Evolutionary conservation across 1,140 invertebrate genomes (phyloP).

Genomic region (Polypedilum vanderplanki): DNA sequence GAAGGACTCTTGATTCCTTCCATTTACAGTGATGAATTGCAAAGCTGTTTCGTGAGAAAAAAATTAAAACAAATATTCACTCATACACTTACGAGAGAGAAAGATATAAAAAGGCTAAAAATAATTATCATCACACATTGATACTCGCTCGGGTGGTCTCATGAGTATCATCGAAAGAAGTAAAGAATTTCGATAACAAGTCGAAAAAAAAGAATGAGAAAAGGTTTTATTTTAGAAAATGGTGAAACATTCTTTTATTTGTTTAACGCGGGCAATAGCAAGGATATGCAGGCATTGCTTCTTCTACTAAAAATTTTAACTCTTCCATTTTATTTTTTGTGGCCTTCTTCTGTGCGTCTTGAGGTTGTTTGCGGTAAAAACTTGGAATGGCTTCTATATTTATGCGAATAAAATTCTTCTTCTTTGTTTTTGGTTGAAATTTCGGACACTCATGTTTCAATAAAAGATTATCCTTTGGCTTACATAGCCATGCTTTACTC

Average conservation of each 20-base stretch:
- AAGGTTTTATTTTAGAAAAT: background rate
- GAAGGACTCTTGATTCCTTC: background rate
- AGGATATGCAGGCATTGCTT: no score
- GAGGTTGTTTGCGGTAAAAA: background rate
- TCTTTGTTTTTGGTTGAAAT: background rate
- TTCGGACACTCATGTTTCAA: background rate
- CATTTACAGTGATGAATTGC: background rate
- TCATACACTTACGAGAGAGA: no score
- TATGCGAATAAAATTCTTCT: background rate
- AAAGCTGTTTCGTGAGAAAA: conserved; percentile 11
- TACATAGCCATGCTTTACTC: background rate
- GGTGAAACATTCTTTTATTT: background rate
- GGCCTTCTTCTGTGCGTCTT: background rate
- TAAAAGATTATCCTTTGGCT: background rate
- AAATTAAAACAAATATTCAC: background rate
- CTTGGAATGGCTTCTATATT: background rate
- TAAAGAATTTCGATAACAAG: background rate
- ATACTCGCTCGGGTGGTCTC: background rate
- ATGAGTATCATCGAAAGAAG: background rate
- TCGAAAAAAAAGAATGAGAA: no score
- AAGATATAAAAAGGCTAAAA: background rate
- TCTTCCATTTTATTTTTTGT: background rate
- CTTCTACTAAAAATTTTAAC: background rate
- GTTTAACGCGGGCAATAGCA: no score
- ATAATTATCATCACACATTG: conserved; percentile 14